These are phyloP conservation scores for Phenganax marumi DNA, from an alignment of 92 coral and sea anemone genomes.

Conservation along the genomic window DNA sequence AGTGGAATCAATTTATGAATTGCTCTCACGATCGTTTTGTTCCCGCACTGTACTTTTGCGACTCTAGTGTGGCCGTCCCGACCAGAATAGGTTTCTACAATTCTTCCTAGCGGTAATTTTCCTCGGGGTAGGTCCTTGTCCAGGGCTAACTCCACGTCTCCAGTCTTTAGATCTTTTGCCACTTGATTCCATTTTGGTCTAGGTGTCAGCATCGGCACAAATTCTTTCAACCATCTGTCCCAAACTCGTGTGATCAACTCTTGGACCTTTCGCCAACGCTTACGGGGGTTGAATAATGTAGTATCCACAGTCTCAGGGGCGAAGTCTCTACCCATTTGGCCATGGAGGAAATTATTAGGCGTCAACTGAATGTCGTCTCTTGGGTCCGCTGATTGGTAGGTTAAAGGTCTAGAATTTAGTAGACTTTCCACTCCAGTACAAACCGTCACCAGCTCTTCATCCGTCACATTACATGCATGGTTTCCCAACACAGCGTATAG, in stretches of 20 bases:
- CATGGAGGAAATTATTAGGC: slow-evolving; percentile 63
- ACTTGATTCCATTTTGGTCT: slow-evolving; percentile 13
- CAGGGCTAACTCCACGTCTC: slow-evolving; percentile 14
- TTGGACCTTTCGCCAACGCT: slow-evolving; percentile 20
- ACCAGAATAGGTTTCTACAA: background rate
- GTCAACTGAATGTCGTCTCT: slow-evolving; percentile 47
- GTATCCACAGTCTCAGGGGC: slow-evolving; percentile 42
- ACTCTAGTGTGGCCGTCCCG: slow-evolving; percentile 57
- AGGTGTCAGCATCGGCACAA: background rate
- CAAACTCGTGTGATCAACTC: slow-evolving; percentile 26
- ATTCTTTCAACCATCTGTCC: slow-evolving; percentile 27
- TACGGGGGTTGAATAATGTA: slow-evolving; percentile 30
- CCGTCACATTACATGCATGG: slow-evolving; percentile 51
- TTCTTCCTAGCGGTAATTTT: slow-evolving; percentile 9
- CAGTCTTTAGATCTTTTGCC: background rate
- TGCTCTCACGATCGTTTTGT: slow-evolving; percentile 46
- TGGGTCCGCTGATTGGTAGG: slow-evolving; percentile 55
- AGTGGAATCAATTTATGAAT: slow-evolving; percentile 55
- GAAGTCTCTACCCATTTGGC: slow-evolving; percentile 59
- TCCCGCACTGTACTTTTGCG: slow-evolving; percentile 60
- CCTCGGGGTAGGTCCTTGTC: slow-evolving; percentile 10
- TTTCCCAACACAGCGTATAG: slow-evolving; percentile 47
- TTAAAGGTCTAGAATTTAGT: slow-evolving; percentile 53
- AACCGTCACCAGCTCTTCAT: slow-evolving; percentile 60
- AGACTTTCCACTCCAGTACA: slow-evolving; percentile 58